Evolutionary conservation across 1,140 invertebrate species (phyloP).

Genomic region (Drosophila azteca): DNA sequence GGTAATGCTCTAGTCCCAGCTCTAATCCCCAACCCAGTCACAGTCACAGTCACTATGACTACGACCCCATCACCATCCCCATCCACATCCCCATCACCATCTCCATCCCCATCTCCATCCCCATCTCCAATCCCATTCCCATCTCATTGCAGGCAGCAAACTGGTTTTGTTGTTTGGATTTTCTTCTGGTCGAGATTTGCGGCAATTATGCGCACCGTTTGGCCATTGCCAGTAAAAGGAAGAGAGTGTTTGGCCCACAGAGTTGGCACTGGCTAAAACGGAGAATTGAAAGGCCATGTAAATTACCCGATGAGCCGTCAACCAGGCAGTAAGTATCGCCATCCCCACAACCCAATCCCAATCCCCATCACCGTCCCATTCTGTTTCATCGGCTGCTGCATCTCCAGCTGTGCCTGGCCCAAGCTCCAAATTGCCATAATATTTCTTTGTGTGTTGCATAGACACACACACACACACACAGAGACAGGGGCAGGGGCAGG

Average conservation of each 20-base stretch:
- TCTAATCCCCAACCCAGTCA: conserved; percentile 25
- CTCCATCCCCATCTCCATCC: background rate
- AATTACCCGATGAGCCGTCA: conserved; percentile 70
- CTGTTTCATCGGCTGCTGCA: conserved; percentile 15
- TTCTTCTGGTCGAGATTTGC: conserved; percentile 72
- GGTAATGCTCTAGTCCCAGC: conserved; percentile 48
- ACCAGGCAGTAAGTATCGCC: background rate
- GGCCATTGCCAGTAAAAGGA: conserved; percentile 69
- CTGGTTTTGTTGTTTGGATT: conserved; percentile 49
- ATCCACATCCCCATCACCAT: background rate
- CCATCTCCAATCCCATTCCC: conserved; percentile 29
- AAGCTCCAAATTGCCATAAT: conserved; percentile 68
- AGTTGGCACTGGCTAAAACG: conserved; percentile 44
- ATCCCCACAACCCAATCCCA: too few species aligned
- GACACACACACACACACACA: conserved; percentile 7
- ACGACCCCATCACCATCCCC: conserved; percentile 6
- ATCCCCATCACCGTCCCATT: background rate
- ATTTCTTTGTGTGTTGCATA: conserved; percentile 39
- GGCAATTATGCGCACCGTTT: conserved; percentile 77
- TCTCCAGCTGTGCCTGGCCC: conserved; percentile 68
- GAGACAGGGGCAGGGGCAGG: background rate
- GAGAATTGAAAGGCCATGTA: conserved; percentile 79
- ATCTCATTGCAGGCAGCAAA: conserved; percentile 36
- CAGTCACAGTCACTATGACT: conserved; percentile 4
- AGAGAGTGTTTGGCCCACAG: conserved; percentile 71